These are phyloP conservation scores for Acrossocheilus fasciatus DNA, from an alignment of 2,797 vertebrate species.

Conservation along the genomic window DNA sequence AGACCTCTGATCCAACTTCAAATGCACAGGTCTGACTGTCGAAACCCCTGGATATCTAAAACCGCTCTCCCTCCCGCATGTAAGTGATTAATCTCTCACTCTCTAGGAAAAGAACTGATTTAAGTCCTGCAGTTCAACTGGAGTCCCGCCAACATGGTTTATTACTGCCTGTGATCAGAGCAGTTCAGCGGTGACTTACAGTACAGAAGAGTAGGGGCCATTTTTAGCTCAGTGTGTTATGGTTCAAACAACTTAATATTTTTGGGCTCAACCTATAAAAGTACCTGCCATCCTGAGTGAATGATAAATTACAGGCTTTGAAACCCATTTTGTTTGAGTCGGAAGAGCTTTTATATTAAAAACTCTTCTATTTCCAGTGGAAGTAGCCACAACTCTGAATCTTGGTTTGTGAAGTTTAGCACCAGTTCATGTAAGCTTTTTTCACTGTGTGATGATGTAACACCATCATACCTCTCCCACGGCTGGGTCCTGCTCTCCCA, in stretches of 20 bases:
- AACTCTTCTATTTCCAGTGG: neutral
- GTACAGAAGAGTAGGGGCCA: neutral
- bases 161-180: slow-evolving; percentile 4
- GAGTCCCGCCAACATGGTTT: neutral
- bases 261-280: neutral
- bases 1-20: slow-evolving; percentile 38
- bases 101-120: neutral
- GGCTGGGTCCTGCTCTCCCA: slow-evolving; percentile 91
- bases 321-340: neutral
- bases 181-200: neutral
- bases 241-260: slow-evolving; percentile 25
- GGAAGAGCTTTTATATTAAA: neutral
- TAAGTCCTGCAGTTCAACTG: neutral
- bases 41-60: slow-evolving; percentile 13
- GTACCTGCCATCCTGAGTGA: neutral
- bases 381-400: neutral
- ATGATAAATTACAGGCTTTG: slow-evolving; percentile 13
- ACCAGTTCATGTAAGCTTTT: neutral
- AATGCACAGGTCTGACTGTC: slow-evolving; percentile 1
- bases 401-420: neutral
- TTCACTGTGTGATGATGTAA: slow-evolving; percentile 17
- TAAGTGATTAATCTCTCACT: slow-evolving; percentile 22
- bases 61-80: neutral
- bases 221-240: slow-evolving; percentile 15
- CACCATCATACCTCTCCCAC: slow-evolving; percentile 87